phyloP scores from a whole-genome alignment of 2,797 vertebrate species.

The Fistularia commersonii region DNA sequence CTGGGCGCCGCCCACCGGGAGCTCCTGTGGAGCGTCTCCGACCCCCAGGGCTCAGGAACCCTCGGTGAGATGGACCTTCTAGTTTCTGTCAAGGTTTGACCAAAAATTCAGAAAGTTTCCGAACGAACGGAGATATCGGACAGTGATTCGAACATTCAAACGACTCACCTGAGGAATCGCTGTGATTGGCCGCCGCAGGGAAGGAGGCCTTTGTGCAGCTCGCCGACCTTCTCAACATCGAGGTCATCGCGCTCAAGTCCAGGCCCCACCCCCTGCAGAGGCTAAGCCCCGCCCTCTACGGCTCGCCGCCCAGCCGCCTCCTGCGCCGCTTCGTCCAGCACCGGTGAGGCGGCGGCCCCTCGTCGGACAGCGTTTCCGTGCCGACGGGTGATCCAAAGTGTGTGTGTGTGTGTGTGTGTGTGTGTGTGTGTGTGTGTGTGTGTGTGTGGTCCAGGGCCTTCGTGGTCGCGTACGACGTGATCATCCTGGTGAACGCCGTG shows the following conservation, averaged over 20 bases:
- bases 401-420: too few species aligned
- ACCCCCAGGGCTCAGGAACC: slow-evolving; percentile 77
- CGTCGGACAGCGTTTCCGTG: too few species aligned
- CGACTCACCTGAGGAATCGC: background rate
- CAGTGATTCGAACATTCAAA: too few species aligned
- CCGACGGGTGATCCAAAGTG: too few species aligned
- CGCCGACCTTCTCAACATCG: slow-evolving; percentile 90
- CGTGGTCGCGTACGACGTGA: slow-evolving; percentile 81
- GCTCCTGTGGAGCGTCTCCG: slow-evolving; percentile 83
- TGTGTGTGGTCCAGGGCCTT: slow-evolving; percentile 76
- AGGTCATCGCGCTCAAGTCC: slow-evolving; percentile 83
- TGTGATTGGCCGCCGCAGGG: slow-evolving; percentile 58
- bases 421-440: too few species aligned
- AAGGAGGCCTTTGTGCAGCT: slow-evolving; percentile 85
- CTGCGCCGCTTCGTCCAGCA: slow-evolving; percentile 78
- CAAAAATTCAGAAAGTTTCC: too few species aligned
- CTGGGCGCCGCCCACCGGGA: slow-evolving; percentile 82
- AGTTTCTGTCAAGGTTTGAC: too few species aligned
- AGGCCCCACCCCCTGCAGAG: slow-evolving; percentile 78
- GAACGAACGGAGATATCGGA: too few species aligned
- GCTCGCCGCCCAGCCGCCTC: slow-evolving; percentile 72
- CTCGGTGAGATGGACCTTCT: too few species aligned
- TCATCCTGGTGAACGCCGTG: slow-evolving; percentile 88
- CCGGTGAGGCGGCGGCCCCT: too few species aligned
- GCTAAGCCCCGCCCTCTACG: slow-evolving; percentile 76